Evolutionary conservation across 2,797 vertebrate genomes (phyloP).

Genomic region (Cyprinodon diabolis): DNA sequence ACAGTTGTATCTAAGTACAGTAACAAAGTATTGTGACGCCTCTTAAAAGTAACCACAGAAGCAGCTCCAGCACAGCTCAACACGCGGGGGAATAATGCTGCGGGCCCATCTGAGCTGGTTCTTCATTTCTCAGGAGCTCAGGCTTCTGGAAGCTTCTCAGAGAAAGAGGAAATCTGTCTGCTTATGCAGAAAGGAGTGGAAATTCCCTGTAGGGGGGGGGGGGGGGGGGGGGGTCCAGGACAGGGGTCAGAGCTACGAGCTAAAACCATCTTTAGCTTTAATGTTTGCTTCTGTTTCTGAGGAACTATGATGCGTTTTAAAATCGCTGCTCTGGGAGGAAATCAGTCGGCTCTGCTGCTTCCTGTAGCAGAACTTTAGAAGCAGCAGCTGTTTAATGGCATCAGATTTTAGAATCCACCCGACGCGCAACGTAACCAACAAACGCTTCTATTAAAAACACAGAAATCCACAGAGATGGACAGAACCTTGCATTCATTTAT

Average conservation of each 20-base stretch:
- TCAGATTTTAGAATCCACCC: no score
- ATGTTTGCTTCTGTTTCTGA: not conserved
- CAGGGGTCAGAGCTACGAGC: not conserved
- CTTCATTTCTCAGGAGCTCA: constrained; percentile 3
- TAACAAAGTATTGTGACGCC: not conserved
- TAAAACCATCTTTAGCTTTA: not conserved
- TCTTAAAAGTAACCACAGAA: not conserved
- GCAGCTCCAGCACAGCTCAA: not conserved
- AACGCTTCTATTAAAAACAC: no score
- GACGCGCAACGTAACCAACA: no score
- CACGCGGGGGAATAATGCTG: not conserved
- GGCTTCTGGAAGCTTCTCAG: not conserved
- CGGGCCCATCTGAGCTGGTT: not conserved
- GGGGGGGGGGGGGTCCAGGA: not conserved
- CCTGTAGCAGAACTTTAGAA: not conserved
- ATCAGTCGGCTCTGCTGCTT: not conserved
- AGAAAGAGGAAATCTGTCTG: not conserved
- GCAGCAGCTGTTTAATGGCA: no score
- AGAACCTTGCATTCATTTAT: no score
- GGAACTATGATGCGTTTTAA: not conserved
- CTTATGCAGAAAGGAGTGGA: not conserved
- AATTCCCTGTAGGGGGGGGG: not conserved
- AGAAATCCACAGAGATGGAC: no score
- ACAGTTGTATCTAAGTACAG: no score
- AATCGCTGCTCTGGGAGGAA: not conserved